phyloP scores from a whole-genome alignment of 2,888 invertebrate genomes.

The Ptychoptera contaminata region DNA sequence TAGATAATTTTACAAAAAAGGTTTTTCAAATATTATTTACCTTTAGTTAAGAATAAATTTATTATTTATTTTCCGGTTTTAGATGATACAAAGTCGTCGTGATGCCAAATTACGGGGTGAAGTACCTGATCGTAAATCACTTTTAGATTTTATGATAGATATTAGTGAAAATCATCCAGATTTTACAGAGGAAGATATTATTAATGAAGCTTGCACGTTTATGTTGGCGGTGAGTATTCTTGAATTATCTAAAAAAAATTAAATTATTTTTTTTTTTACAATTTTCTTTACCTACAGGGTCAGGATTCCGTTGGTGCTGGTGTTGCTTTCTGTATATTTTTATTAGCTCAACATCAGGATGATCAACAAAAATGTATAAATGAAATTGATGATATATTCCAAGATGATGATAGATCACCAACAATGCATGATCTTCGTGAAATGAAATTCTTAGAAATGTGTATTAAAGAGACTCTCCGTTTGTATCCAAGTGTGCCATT shows the following conservation, averaged over 20 bases:
- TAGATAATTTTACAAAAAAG: conserved; percentile 32
- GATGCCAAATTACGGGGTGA: conserved; percentile 16
- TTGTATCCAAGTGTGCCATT: conserved; percentile 30
- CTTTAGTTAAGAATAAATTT: too few species aligned
- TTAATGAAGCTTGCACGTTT: conserved; percentile 43
- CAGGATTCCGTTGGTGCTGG: conserved; percentile 45
- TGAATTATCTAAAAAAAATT: conserved; percentile 15
- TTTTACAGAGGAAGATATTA: conserved; percentile 39
- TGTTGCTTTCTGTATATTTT: conserved; percentile 37
- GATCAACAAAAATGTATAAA: conserved; percentile 32
- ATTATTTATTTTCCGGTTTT: neutral
- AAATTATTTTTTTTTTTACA: neutral
- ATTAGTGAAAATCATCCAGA: conserved; percentile 32
- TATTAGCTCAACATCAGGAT: conserved; percentile 36
- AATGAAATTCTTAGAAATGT: conserved; percentile 51
- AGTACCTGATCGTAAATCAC: conserved; percentile 21
- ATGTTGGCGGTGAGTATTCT: conserved; percentile 35
- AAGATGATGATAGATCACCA: conserved; percentile 28
- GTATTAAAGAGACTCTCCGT: conserved; percentile 50
- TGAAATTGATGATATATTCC: conserved; percentile 34
- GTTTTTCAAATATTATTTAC: too few species aligned
- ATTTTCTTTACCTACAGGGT: conserved; percentile 25
- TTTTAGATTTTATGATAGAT: conserved; percentile 39
- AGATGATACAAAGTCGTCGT: conserved; percentile 25
- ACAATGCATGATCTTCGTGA: conserved; percentile 40